Percentiles rank a stretch among this genome's conserved stretches.
Evolutionary conservation across 2,888 invertebrate species (phyloP).

Genomic region (Melangyna quadrimaculata): DNA sequence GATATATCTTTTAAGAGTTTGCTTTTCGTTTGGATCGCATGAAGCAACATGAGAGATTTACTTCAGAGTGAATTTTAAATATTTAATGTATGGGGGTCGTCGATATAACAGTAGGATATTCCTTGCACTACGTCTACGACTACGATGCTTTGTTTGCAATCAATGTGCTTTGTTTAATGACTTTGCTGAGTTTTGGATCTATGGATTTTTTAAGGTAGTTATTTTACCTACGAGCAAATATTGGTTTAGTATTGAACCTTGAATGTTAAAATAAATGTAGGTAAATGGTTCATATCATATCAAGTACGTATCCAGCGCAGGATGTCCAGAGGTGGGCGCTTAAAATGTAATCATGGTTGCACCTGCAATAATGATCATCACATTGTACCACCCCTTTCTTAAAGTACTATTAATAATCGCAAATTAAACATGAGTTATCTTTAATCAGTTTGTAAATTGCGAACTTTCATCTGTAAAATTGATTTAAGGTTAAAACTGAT

Average conservation of each 20-base stretch:
- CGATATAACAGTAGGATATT: neutral
- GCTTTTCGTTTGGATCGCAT: conserved; percentile 16
- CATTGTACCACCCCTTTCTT: too few relatives aligned
- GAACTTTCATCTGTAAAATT: too few relatives aligned
- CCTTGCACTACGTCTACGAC: neutral
- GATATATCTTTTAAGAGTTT: conserved; percentile 50
- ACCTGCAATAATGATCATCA: too few relatives aligned
- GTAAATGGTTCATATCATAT: too few relatives aligned
- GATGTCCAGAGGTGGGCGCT: too few relatives aligned
- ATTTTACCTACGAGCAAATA: neutral
- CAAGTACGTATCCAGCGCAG: too few relatives aligned
- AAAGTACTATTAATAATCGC: too few relatives aligned
- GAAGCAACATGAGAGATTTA: conserved; percentile 24
- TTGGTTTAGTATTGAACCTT: neutral
- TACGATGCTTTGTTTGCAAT: conserved; percentile 25
- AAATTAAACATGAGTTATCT: too few relatives aligned
- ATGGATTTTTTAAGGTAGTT: neutral
- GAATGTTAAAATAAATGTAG: neutral
- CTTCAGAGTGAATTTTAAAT: conserved; percentile 34
- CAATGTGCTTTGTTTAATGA: neutral
- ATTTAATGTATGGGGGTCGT: conserved; percentile 17
- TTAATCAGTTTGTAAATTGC: too few relatives aligned
- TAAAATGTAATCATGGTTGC: too few relatives aligned
- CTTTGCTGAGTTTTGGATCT: neutral
- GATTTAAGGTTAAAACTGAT: too few relatives aligned